Percentiles rank a stretch among this genome's conserved stretches.
Evolutionary conservation across 2,113 vertebrate genomes (phyloP).

Genomic region (Poeciliopsis prolifica): DNA sequence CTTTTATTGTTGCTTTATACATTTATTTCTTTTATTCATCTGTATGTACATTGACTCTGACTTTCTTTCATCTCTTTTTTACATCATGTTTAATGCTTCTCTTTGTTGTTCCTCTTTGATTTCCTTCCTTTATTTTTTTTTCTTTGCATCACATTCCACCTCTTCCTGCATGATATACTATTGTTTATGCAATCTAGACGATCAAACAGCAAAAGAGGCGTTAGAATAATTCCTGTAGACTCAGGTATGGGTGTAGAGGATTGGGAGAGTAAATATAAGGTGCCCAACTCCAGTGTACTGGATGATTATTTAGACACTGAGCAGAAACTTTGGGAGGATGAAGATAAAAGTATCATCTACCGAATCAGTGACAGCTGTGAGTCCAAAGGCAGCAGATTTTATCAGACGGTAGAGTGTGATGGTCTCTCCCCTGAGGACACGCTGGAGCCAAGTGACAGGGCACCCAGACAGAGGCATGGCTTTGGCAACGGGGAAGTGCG

Average conservation of each 20-base stretch:
- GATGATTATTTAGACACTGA: slow-evolving; percentile 86
- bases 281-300: slow-evolving; percentile 80
- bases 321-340: slow-evolving; percentile 84
- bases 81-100: slow-evolving; percentile 23
- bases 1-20: neutral
- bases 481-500: slow-evolving; percentile 62
- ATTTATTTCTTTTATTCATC: neutral
- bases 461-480: slow-evolving; percentile 70
- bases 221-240: slow-evolving; percentile 87
- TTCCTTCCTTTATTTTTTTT: slow-evolving; percentile 53
- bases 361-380: slow-evolving; percentile 66
- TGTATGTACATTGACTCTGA: slow-evolving; percentile 11
- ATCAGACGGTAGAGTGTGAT: slow-evolving; percentile 76
- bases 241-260: slow-evolving; percentile 87
- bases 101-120: slow-evolving; percentile 20
- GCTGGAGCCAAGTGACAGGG: slow-evolving; percentile 74
- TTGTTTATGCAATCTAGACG: slow-evolving; percentile 62
- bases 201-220: slow-evolving; percentile 78
- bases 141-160: slow-evolving; percentile 49
- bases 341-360: slow-evolving; percentile 77
- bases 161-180: slow-evolving; percentile 63
- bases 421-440: slow-evolving; percentile 70
- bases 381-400: slow-evolving; percentile 71
- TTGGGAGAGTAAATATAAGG: slow-evolving; percentile 84
- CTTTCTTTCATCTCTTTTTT: slow-evolving; percentile 13